Conservation (phyloP, 2,113 vertebrate species). For the Mobula birostris region DNA sequence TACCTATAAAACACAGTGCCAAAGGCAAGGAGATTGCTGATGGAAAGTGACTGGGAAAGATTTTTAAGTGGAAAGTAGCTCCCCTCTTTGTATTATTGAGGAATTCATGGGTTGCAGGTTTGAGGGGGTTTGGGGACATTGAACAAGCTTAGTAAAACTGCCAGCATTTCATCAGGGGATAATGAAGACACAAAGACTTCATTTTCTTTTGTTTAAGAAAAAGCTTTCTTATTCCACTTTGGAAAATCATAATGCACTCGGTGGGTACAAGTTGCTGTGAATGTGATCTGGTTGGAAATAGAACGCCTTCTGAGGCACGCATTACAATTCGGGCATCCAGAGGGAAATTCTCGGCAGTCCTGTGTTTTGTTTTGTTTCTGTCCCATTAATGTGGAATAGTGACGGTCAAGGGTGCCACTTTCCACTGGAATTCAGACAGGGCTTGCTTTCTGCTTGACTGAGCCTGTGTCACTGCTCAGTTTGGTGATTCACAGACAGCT, state of each 20-base stretch:
- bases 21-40: not conserved
- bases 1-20: not conserved
- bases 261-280: not conserved
- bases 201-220: not conserved
- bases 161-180: not conserved
- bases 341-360: not conserved
- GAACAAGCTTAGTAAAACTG: not conserved
- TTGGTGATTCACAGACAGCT: slow-evolving; percentile 29
- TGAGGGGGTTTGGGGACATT: no score
- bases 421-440: not conserved
- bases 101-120: not conserved
- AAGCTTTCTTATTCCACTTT: slow-evolving; percentile 11
- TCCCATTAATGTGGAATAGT: slow-evolving; percentile 18
- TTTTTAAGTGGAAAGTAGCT: not conserved
- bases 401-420: slow-evolving; percentile 29
- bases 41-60: not conserved
- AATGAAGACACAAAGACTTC: not conserved
- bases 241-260: not conserved
- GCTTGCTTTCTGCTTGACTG: slow-evolving; percentile 23
- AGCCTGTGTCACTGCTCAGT: slow-evolving; percentile 35
- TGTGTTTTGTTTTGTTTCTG: slow-evolving; percentile 9
- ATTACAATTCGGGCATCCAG: not conserved
- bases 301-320: not conserved
- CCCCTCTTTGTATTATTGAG: not conserved
- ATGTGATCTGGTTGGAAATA: not conserved